These are phyloP conservation scores for Leptopilina myrica DNA, from an alignment of 2,888 invertebrate genomes.

Conservation along the genomic window DNA sequence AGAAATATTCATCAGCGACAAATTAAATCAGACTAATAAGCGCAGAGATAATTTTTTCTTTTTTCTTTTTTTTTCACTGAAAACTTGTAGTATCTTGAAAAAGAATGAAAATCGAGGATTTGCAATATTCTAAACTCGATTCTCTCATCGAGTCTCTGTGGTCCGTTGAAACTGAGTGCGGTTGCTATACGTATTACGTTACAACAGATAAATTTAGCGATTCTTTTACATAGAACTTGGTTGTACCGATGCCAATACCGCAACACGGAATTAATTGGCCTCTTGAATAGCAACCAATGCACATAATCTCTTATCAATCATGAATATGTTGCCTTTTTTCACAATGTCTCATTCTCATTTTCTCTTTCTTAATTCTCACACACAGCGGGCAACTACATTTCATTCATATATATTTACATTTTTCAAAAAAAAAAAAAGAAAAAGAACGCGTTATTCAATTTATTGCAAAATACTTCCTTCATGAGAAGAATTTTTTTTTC, in stretches of 20 bases:
- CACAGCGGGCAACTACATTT: no score
- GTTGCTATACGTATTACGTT: constrained; percentile 69
- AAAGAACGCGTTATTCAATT: no score
- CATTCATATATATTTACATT: no score
- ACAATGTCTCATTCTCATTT: background rate
- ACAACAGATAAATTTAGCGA: constrained; percentile 75
- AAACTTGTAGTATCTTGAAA: background rate
- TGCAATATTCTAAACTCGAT: constrained; percentile 6
- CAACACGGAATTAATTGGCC: constrained; percentile 73
- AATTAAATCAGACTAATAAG: no score
- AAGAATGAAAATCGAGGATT: background rate
- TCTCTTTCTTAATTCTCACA: no score
- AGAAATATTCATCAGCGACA: no score
- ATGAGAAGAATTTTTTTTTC: no score
- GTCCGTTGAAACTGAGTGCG: constrained; percentile 9
- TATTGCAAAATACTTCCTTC: no score
- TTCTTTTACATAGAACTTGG: constrained; percentile 71
- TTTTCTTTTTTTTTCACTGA: no score
- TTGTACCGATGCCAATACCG: constrained; percentile 73
- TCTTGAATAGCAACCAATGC: constrained; percentile 71
- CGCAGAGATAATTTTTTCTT: no score
- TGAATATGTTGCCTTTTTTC: background rate
- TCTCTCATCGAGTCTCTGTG: background rate
- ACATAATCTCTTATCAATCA: constrained; percentile 13
- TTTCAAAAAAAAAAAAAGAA: no score